Base-by-base conservation (phyloP, 2,113 vertebrate genomes). In the Pluvialis apricaria region DNA sequence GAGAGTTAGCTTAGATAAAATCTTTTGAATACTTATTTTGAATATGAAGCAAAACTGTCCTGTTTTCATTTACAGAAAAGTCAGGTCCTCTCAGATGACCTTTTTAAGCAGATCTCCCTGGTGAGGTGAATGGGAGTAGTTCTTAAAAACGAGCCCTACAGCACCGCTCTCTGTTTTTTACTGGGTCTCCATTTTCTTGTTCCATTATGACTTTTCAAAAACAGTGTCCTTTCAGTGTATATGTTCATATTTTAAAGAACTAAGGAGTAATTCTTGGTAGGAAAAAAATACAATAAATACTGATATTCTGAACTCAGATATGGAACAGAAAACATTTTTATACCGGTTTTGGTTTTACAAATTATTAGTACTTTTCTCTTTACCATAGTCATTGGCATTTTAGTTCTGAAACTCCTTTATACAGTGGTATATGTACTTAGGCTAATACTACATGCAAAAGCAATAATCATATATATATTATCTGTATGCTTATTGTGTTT, bases 11-110 rank as follows among this genome's bases (percentile, higher is more conserved):
- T 96, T 76, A 90, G 81, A 84, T 88, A 94, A 93, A 96, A 88
- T 94, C 93, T 82, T 82, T 96, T 93, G 32, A 95, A 83, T 80
- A 55, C 40, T 55, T 66, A 38, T 44, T 94, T 97, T 82, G 61
- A 76, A 77, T 94, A 78, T 51, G 45, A 88, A 92, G 70, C 42
- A 92, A 92, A 94, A 58, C 28, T 88, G 7, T 89, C 78, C 90
- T 86, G 64, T 94, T 96, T 97, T 94, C 17, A 25, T 78, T 86
- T 54, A 42, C 22, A 92, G 75, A 81, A 77, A 77, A 58, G 6
- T n/a, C 4, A 2, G 14, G 32, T 62, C 34, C 25, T 90, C 66
- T 69, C 64, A 69, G 84, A 51, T 51, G 21, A 16, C 34, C 13
- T 73, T 87, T 86, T 38, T 15, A 62, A 93, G 58, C 36, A 88